Evolutionary conservation across 2,888 invertebrate genomes (phyloP).

Genomic region (Sphinx pinastri): DNA sequence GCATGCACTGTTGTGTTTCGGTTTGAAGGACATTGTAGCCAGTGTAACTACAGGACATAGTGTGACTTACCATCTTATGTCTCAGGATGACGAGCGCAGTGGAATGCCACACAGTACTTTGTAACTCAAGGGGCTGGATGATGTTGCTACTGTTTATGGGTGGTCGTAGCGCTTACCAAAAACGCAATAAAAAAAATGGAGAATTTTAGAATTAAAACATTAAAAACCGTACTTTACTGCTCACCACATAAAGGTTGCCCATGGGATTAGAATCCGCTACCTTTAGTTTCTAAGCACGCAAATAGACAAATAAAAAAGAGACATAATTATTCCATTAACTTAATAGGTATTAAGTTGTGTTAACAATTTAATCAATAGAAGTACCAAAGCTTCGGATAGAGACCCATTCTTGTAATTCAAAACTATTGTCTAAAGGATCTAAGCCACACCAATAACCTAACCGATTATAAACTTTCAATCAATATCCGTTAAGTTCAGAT

Average conservation of each 20-base stretch:
- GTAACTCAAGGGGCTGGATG: too few relatives aligned
- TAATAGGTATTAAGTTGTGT: not conserved
- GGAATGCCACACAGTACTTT: too few relatives aligned
- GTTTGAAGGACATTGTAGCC: too few relatives aligned
- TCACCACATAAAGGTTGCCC: not conserved
- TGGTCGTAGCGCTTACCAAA: too few relatives aligned
- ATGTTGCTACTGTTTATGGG: too few relatives aligned
- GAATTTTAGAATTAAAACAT: too few relatives aligned
- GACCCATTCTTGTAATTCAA: not conserved
- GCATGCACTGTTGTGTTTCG: too few relatives aligned
- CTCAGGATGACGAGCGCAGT: too few relatives aligned
- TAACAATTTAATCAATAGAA: slow-evolving; percentile 1
- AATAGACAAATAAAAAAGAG: not conserved
- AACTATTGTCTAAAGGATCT: not conserved
- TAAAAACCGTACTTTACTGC: too few relatives aligned
- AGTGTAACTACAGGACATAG: too few relatives aligned
- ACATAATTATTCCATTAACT: slow-evolving; percentile 5
- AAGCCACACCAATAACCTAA: not conserved
- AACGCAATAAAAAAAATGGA: too few relatives aligned
- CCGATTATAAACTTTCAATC: not conserved
- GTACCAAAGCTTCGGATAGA: not conserved
- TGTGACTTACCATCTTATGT: too few relatives aligned
- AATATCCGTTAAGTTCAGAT: not conserved
- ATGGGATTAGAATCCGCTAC: not conserved
- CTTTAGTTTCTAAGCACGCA: not conserved